phyloP scores from a whole-genome alignment of 2,113 vertebrate species.

The Gymnocephalus cernua region DNA sequence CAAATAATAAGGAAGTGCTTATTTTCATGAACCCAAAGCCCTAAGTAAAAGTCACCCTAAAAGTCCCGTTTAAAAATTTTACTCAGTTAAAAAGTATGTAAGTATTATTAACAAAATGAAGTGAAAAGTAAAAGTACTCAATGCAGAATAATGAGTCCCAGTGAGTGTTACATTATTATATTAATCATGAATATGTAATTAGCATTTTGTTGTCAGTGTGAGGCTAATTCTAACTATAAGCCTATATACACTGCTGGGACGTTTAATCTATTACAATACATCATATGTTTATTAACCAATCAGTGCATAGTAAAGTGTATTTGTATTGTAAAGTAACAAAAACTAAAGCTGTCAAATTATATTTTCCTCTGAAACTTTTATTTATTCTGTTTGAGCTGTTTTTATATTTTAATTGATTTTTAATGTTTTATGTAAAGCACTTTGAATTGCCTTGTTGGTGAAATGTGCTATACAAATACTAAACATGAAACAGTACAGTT shows the following conservation, averaged over 20 bases:
- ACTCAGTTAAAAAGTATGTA: too few relatives aligned
- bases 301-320: background rate
- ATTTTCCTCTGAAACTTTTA: background rate
- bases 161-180: background rate
- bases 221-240: background rate
- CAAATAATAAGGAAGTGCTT: background rate
- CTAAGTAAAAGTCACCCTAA: background rate
- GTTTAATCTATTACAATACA: background rate
- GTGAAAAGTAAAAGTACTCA: background rate
- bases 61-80: background rate
- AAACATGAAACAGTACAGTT: background rate
- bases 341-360: background rate
- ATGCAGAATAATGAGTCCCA: background rate
- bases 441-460: too few relatives aligned
- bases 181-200: background rate
- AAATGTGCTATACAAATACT: too few relatives aligned
- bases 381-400: too few relatives aligned
- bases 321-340: background rate
- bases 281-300: background rate
- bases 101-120: background rate
- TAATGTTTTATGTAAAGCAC: too few relatives aligned
- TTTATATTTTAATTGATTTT: too few relatives aligned
- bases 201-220: background rate
- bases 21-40: background rate
- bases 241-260: background rate